These are phyloP conservation scores for Anseranas semipalmata DNA, from an alignment of 2,113 vertebrate species.

Conservation along the genomic window DNA sequence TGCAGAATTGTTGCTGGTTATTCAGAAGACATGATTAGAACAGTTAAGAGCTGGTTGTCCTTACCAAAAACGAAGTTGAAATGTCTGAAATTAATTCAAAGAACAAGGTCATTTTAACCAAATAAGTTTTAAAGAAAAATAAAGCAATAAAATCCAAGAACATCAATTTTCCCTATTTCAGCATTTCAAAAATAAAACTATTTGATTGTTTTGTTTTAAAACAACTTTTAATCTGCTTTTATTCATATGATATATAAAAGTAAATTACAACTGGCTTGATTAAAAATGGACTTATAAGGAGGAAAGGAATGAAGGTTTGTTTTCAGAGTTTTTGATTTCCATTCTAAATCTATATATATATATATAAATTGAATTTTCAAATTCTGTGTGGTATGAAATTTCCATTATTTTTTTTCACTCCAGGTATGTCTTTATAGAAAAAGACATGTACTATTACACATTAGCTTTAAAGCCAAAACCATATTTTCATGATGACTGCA, in stretches of 20 bases:
- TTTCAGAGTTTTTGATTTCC: background rate
- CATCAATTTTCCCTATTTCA: background rate
- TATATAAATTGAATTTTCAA: background rate
- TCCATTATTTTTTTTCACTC: background rate
- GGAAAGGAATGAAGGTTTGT: accelerated
- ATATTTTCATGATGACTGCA: background rate
- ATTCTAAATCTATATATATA: background rate
- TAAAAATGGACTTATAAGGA: accelerated
- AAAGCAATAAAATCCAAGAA: background rate
- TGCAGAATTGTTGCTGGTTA: background rate
- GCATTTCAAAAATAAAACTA: background rate
- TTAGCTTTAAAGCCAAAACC: background rate
- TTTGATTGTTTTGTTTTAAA: background rate
- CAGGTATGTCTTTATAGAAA: background rate
- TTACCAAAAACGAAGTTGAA: background rate
- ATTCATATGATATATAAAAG: background rate
- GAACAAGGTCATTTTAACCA: background rate
- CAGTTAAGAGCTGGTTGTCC: accelerated
- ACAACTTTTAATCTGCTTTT: background rate
- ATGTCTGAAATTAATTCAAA: background rate
- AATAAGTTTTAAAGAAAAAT: background rate
- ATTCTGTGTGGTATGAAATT: background rate
- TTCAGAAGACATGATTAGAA: background rate
- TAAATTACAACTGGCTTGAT: background rate
- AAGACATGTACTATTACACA: background rate